Evolutionary conservation across 2,797 vertebrate genomes (phyloP).

Genomic region (Artibeus lituratus): DNA sequence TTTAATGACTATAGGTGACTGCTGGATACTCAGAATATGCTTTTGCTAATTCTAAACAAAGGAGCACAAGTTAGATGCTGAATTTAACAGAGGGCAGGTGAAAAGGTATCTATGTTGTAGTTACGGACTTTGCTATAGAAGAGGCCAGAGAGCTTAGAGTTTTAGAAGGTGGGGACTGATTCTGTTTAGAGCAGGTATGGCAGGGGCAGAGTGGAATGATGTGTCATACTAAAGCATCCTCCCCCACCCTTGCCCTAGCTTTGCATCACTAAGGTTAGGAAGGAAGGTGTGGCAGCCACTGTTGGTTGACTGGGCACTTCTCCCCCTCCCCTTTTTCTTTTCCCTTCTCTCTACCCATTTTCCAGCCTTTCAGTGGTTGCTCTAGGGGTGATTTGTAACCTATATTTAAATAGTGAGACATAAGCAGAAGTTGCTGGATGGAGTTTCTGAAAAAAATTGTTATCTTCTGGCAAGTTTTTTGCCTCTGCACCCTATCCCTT

Average conservation of each 20-base stretch:
- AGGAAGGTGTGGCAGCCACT: background rate
- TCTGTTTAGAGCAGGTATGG: background rate
- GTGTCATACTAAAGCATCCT: background rate
- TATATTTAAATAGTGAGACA: conserved; percentile 23
- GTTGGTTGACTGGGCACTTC: background rate
- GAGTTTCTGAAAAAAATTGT: conserved; percentile 16
- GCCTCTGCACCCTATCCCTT: background rate
- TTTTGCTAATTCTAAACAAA: conserved; percentile 4
- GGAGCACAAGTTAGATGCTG: background rate
- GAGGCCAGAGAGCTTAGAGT: background rate
- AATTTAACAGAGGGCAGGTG: background rate
- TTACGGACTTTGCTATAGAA: background rate
- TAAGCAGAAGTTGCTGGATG: conserved; percentile 10
- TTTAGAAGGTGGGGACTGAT: background rate
- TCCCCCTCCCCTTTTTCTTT: background rate
- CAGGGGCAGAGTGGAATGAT: background rate
- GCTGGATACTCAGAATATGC: background rate
- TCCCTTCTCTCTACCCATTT: background rate
- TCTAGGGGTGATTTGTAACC: background rate
- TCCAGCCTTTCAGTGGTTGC: background rate
- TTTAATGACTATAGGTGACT: background rate
- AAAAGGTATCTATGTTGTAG: background rate
- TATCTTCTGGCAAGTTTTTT: background rate
- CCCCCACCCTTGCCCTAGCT: background rate
- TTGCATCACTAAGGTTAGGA: background rate